Evolutionary conservation across 2,113 vertebrate genomes (phyloP), one percentile per base, ranked within the genome.

Genomic region (Nematolebias whitei): DNA sequence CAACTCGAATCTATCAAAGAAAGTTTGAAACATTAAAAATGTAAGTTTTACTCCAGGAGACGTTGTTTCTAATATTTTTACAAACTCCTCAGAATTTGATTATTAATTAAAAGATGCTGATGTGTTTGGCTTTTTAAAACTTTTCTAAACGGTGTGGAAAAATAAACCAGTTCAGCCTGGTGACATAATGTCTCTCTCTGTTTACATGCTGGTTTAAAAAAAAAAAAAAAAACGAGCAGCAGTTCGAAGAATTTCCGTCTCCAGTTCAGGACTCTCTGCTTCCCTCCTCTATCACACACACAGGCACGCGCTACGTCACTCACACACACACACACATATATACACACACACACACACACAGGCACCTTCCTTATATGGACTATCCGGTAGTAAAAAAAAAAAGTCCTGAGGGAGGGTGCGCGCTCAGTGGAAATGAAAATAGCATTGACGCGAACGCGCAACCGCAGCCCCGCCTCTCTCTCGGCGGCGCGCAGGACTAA

Each of bases 351-450:
- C 54, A 40, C 54, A 19, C 58, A 32, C 63, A 5, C 44, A 16
- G 44, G 35, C 35, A 32, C 54, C 14, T 9, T 54, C 89, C 91
- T 87, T 90, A 93, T 90, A 87, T 85, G 91, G 89, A 23, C 14
- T 14, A 76, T 93, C 92, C 92, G 90, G 82, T 84, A 55, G 85
- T 85, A 84, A 29, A 29, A 81, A 73, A 84, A 81, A 72, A 32
- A 18, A 22, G 32, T 53, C 76, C 78, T 68, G 2, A 35, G 69
- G 65, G 85, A 47, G 44, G n/a, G 44, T 1, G 53, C 74, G 85
- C 59, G 74, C 80, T 60, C 78, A 78, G 82, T 88, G 91, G 91
- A 93, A 93, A 92, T 74, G 84, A 85, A 77, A 93, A 92, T 91
- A 76, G 84, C 85, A 75, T 39, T 91, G 88, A 91, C 85, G 90